These are phyloP conservation scores for Odontothrips loti DNA, from an alignment of 2,888 invertebrate genomes.

Conservation along the genomic window DNA sequence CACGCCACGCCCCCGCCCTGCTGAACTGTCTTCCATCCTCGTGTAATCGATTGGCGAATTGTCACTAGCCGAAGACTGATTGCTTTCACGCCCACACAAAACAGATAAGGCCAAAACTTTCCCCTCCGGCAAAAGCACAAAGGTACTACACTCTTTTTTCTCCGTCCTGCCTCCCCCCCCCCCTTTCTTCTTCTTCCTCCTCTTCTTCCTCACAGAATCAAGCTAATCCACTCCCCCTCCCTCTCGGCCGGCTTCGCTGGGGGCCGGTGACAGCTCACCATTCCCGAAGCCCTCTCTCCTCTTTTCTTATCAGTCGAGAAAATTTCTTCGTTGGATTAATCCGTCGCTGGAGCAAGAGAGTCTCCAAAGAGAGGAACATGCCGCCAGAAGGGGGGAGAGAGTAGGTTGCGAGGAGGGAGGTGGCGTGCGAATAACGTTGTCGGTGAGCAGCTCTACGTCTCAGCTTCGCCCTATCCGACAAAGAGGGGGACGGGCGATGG, in stretches of 20 bases:
- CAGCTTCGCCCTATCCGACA: no score
- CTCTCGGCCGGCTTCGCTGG: background rate
- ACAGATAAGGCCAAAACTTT: no score
- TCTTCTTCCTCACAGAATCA: background rate
- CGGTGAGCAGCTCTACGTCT: no score
- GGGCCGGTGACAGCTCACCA: constrained; percentile 9
- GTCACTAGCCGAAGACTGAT: no score
- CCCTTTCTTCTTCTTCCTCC: constrained; percentile 5
- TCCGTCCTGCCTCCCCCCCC: constrained; percentile 29
- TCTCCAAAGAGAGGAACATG: background rate
- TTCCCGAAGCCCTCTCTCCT: background rate
- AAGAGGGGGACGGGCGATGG: no score
- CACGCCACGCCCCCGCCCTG: no score
- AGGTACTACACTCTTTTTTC: no score
- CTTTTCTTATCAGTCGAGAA: background rate
- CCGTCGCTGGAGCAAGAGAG: background rate
- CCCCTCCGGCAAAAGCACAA: no score
- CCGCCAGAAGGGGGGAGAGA: background rate
- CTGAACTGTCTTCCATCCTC: no score
- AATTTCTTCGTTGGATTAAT: constrained; percentile 8
- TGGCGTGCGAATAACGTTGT: background rate
- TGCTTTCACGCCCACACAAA: no score
- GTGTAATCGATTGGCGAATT: no score
- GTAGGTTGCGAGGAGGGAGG: constrained; percentile 30
- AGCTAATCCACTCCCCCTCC: background rate